A percentile compares a stretch with the other conserved stretches of the same genome.
Conservation (phyloP, 2,888 invertebrate species). For the Priocnemis perturbator region DNA sequence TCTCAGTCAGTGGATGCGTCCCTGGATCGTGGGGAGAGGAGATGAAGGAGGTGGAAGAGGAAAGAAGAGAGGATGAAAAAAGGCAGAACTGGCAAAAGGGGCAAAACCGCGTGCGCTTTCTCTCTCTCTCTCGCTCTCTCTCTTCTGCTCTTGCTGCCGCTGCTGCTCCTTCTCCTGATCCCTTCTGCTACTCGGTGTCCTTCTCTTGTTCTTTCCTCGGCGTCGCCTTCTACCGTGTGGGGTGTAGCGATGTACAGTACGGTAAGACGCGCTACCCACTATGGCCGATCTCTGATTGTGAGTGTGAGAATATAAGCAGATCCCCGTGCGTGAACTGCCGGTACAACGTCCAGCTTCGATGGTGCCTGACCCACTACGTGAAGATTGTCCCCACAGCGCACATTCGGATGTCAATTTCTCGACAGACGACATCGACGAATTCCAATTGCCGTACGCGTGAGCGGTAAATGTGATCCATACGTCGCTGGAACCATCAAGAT, state of each 20-base stretch:
- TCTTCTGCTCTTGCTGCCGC: constrained; percentile 10
- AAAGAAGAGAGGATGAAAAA: constrained; percentile 46
- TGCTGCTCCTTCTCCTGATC: constrained; percentile 11
- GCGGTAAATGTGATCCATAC: too few species aligned
- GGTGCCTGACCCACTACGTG: too few species aligned
- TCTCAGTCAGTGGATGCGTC: constrained; percentile 43
- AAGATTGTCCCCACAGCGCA: constrained; percentile 12
- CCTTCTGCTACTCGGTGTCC: constrained; percentile 21
- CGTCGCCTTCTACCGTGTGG: constrained; percentile 34
- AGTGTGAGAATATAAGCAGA: too few species aligned
- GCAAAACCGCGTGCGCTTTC: constrained; percentile 50
- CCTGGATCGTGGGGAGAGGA: constrained; percentile 43
- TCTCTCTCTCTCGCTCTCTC: constrained; percentile 11
- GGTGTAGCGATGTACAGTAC: constrained; percentile 48
- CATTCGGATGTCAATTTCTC: constrained; percentile 2
- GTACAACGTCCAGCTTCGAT: too few species aligned
- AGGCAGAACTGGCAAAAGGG: constrained; percentile 58
- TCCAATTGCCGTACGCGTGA: too few species aligned
- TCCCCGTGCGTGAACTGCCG: too few species aligned
- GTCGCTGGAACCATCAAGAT: too few species aligned
- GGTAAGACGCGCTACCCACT: constrained; percentile 41
- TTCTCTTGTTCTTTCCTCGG: constrained; percentile 16
- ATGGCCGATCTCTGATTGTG: too few species aligned
- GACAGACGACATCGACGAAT: too few species aligned
- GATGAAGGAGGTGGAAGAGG: constrained; percentile 48